Evolutionary conservation across 2,113 vertebrate species (phyloP), one percentile per base, ranked within the genome.

Genomic region (Rhinichthys klamathensis): DNA sequence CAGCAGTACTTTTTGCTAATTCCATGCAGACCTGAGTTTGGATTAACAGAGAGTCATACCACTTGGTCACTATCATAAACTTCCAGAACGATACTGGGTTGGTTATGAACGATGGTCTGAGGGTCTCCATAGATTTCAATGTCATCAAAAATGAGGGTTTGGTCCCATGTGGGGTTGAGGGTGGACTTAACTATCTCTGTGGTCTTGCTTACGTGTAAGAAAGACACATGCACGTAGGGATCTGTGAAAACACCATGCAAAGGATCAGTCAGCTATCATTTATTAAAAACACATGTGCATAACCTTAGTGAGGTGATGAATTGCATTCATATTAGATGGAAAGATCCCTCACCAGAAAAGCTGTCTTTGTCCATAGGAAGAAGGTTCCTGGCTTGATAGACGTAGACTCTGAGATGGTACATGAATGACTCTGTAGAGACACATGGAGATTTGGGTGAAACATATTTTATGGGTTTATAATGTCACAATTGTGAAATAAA

Each of bases 331-430:
- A 79, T 61, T 18, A 63, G 35, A 60, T 58, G 9, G 18, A 78
- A 56, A 67, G 12, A 15, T 81, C 25, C 81, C 89, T 92, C 94
- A 99, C 98, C 98, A 91, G 98, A 99, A 93, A 99, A 99, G 86
- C 97, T 99, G 91, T 99, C 97, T 90, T 99, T 99, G 92, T 99
- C 98, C 94, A 99, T 96, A 85, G 98, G 96, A 89, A 94, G 94
- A 89, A 99, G 97, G 86, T 96, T 97, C 90, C 96, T 96, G 38
- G 93, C 98, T 91, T 99, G 98, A 92, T 99, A 98, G 88, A 99
- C 61, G 0, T 99, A 99, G 87, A 98, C 98, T 87, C 98, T 96
- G 89, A 99, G 95, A 69, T 99, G 98, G 85, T 98, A 99, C 84
- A 88, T 90, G 80, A 94, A 95, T 10, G 95, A 95, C 85, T 92